These are phyloP conservation scores for Pilophorus perplexus DNA, from an alignment of 2,888 invertebrate species.

Conservation along the genomic window DNA sequence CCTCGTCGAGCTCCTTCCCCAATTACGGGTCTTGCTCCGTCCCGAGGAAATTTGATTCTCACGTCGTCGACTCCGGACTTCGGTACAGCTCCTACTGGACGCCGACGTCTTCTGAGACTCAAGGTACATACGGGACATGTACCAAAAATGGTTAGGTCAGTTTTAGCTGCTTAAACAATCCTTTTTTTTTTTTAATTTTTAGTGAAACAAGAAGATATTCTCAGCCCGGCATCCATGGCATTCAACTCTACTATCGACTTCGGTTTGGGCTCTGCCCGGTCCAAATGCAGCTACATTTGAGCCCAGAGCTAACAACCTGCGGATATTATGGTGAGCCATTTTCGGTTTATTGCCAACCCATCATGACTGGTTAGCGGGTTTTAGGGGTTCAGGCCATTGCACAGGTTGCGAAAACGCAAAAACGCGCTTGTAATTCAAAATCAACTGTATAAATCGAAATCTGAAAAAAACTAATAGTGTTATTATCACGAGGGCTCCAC, in stretches of 20 bases:
- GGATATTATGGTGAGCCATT: neutral
- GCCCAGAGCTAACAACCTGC: neutral
- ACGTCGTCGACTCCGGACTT: conserved; percentile 43
- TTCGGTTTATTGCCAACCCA: neutral
- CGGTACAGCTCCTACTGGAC: conserved; percentile 47
- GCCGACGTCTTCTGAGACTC: conserved; percentile 19
- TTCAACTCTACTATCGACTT: conserved; percentile 45
- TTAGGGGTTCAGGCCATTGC: too few species aligned
- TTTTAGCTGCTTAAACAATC: neutral
- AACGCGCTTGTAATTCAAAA: too few species aligned
- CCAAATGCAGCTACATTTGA: conserved; percentile 46
- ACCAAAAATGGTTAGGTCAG: neutral
- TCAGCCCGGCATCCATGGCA: conserved; percentile 41
- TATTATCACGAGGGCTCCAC: too few species aligned
- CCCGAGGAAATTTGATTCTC: conserved; percentile 40
- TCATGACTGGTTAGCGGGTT: too few species aligned
- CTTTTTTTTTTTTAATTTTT: conserved; percentile 8
- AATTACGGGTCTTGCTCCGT: conserved; percentile 41
- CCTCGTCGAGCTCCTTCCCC: conserved; percentile 38
- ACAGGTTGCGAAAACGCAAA: too few species aligned
- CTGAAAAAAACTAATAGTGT: too few species aligned
- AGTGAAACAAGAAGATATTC: conserved; percentile 44
- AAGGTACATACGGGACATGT: neutral
- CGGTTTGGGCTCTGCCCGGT: conserved; percentile 41
- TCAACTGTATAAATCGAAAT: too few species aligned